Evolutionary conservation across 1,140 invertebrate species (phyloP).

Genomic region (Tribolium madens): DNA sequence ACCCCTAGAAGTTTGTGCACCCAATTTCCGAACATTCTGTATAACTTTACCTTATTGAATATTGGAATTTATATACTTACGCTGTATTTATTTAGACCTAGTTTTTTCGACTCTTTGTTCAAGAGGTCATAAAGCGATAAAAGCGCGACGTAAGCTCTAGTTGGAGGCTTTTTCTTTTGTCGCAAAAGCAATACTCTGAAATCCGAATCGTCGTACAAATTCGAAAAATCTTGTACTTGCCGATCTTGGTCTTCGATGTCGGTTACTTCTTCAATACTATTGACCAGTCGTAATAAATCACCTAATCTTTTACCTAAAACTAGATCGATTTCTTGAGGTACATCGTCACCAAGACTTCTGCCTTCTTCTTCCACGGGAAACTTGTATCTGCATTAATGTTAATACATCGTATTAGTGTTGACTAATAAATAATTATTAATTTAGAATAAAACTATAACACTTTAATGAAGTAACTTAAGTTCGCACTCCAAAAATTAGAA

Average conservation of each 20-base stretch:
- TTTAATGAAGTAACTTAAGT: too few species aligned
- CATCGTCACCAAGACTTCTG: slow-evolving; percentile 28
- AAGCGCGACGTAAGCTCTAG: slow-evolving; percentile 66
- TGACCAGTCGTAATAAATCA: slow-evolving; percentile 54
- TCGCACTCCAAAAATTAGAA: too few species aligned
- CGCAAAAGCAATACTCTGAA: slow-evolving; percentile 51
- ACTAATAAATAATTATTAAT: too few species aligned
- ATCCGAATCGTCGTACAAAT: slow-evolving; percentile 59
- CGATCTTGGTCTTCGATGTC: slow-evolving; percentile 48
- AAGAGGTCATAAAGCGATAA: slow-evolving; percentile 70
- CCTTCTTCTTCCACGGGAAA: slow-evolving; percentile 41
- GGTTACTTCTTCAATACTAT: slow-evolving; percentile 49
- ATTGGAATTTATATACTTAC: too few species aligned
- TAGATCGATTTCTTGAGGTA: slow-evolving; percentile 49
- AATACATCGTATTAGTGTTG: too few species aligned
- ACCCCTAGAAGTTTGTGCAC: too few species aligned
- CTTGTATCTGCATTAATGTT: slow-evolving; percentile 48
- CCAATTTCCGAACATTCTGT: too few species aligned
- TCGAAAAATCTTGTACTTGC: slow-evolving; percentile 54
- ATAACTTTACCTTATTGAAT: too few species aligned
- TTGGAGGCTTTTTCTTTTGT: slow-evolving; percentile 60
- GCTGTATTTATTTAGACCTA: slow-evolving; percentile 68
- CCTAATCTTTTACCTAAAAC: slow-evolving; percentile 57
- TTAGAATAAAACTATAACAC: too few species aligned
- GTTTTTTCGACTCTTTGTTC: slow-evolving; percentile 70